A percentile compares a stretch with the other conserved stretches of the same genome.
These are phyloP conservation scores for Prionailurus bengalensis DNA, from an alignment of 2,113 vertebrate genomes.

Conservation along the genomic window DNA sequence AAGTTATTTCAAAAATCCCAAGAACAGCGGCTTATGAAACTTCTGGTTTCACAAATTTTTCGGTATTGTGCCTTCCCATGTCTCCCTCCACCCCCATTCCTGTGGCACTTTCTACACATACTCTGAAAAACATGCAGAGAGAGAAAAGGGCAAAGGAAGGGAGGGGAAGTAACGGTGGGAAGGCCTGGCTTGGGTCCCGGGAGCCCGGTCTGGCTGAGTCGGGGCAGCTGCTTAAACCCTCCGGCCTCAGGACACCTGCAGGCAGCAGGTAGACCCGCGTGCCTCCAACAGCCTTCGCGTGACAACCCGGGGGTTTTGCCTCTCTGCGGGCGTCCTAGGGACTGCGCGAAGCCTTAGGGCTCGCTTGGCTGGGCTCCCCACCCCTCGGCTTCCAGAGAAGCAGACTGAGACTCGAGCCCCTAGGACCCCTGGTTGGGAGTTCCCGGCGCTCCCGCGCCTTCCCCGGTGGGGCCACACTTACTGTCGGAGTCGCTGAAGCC, in stretches of 20 bases:
- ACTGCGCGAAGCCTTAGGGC: not conserved
- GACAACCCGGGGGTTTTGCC: not conserved
- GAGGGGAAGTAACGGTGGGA: too few relatives aligned
- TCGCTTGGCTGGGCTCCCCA: not conserved
- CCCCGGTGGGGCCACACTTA: conserved; percentile 83
- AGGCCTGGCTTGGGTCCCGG: not conserved
- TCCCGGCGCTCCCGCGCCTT: fast-evolving
- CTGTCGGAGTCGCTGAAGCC: conserved; percentile 96
- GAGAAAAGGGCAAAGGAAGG: fast-evolving
- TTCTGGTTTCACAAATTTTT: conserved; percentile 50
- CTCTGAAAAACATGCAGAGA: not conserved
- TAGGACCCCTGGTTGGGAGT: fast-evolving
- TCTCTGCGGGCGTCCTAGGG: not conserved
- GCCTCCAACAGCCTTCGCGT: not conserved
- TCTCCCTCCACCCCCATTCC: not conserved
- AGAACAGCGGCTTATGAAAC: conserved; percentile 57
- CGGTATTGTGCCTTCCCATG: not conserved
- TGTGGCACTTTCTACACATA: not conserved
- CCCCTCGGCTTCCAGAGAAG: not conserved
- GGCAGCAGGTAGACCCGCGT: not conserved
- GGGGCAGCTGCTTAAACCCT: not conserved
- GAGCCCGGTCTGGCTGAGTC: not conserved
- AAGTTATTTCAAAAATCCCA: conserved; percentile 67
- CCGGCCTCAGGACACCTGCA: not conserved
- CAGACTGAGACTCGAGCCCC: not conserved